Conservation (phyloP, 2,888 invertebrate species). For the Pollenia griseotomentosa region DNA sequence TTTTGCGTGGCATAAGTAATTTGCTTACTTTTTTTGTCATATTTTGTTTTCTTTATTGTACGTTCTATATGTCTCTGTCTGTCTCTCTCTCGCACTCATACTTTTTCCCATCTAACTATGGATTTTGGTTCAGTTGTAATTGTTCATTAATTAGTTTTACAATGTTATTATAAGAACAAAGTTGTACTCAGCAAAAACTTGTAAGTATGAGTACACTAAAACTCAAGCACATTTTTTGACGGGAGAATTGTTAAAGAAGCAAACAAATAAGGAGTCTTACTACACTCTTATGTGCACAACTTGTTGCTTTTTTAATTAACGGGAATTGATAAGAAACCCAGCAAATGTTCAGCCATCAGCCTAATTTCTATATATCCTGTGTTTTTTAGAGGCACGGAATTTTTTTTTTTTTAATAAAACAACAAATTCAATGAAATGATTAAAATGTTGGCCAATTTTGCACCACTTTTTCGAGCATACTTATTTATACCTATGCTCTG, state of each 20-base stretch:
- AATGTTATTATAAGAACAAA: constrained; percentile 16
- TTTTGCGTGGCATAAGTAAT: constrained; percentile 24
- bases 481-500: no score
- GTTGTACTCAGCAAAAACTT: constrained; percentile 31
- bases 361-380: no score
- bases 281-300: neutral
- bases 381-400: no score
- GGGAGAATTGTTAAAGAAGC: neutral
- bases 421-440: no score
- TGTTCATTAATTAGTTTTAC: constrained; percentile 67
- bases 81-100: neutral
- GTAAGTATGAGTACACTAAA: neutral
- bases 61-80: neutral
- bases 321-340: neutral
- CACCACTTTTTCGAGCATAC: no score
- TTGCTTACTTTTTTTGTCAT: constrained; percentile 30
- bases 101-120: neutral
- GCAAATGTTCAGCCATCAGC: no score
- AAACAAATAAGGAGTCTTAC: neutral
- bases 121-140: constrained; percentile 56
- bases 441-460: no score
- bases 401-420: no score
- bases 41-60: neutral
- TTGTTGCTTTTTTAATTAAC: constrained; percentile 30
- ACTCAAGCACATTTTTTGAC: neutral